These are phyloP conservation scores for Lithophane socia DNA, from an alignment of 2,888 invertebrate species.

Conservation along the genomic window DNA sequence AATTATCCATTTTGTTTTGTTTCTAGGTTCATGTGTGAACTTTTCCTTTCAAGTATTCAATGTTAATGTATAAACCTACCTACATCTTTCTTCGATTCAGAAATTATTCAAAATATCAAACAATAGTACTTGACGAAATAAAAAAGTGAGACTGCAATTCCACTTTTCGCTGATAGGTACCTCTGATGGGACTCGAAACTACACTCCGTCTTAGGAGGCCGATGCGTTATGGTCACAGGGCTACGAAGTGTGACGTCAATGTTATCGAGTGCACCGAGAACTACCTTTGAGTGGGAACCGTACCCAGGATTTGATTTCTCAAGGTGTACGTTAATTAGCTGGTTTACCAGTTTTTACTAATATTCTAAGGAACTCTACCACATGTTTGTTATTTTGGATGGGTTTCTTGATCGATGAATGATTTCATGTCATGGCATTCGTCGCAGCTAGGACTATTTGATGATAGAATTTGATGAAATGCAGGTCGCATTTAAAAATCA, in stretches of 20 bases:
- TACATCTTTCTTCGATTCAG: rapidly evolving
- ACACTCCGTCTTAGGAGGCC: conserved; percentile 94
- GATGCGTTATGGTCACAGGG: conserved; percentile 94
- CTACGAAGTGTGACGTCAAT: rapidly evolving
- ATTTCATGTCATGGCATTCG: not conserved
- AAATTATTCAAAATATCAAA: not conserved
- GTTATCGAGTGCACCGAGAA: not conserved
- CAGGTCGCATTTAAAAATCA: not conserved
- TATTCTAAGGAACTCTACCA: not conserved
- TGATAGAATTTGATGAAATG: not conserved
- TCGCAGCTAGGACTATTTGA: too few relatives aligned
- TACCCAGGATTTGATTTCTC: not conserved
- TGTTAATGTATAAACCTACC: not conserved
- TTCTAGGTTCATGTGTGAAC: not conserved
- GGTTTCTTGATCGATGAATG: not conserved
- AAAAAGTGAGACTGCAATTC: too few relatives aligned
- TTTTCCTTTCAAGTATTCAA: not conserved
- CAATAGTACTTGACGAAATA: not conserved
- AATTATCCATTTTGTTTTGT: not conserved
- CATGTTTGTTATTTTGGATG: not conserved
- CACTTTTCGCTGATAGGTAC: conserved; percentile 75
- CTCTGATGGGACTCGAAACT: conserved; percentile 94
- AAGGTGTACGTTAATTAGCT: not conserved
- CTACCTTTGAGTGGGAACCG: not conserved
- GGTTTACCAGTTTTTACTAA: not conserved